Conservation (phyloP, 2,888 invertebrate species). For the Cylloceria caligata region DNA sequence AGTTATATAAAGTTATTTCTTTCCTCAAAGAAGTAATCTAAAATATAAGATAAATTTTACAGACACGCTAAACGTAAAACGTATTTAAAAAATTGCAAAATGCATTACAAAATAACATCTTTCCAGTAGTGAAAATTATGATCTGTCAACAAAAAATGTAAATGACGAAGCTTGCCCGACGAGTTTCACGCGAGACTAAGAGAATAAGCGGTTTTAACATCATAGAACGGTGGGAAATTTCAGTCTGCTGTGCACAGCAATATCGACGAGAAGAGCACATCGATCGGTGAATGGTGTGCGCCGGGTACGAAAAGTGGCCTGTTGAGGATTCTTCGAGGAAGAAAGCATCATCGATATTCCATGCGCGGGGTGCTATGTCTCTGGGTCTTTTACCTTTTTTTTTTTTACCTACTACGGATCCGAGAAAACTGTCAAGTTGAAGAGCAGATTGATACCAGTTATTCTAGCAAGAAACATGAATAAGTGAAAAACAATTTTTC, state of each 20-base stretch:
- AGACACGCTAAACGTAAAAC: not conserved
- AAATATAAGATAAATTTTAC: not conserved
- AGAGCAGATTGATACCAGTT: slow-evolving; percentile 9
- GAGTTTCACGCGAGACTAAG: not conserved
- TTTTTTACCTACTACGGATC: not conserved
- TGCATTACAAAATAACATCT: not conserved
- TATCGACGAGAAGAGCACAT: slow-evolving; percentile 27
- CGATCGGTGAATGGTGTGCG: slow-evolving; percentile 12
- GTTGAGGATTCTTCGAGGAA: slow-evolving; percentile 21
- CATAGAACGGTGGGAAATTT: slow-evolving; percentile 11
- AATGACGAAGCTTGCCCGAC: slow-evolving; percentile 1
- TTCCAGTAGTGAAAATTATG: not conserved
- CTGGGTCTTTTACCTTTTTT: not conserved
- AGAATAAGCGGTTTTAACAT: slow-evolving; percentile 1
- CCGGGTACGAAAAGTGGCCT: slow-evolving; percentile 32
- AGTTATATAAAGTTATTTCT: not conserved
- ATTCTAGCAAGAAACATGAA: slow-evolving; percentile 4
- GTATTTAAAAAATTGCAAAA: not conserved
- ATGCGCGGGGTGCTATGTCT: slow-evolving; percentile 11
- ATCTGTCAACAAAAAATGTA: not conserved
- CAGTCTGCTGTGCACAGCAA: slow-evolving; percentile 27
- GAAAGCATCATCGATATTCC: slow-evolving; percentile 32
- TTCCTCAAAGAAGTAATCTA: no score
- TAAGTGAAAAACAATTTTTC: slow-evolving; percentile 1
- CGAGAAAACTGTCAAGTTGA: slow-evolving; percentile 19